These are phyloP conservation scores for Hydropotes inermis DNA, from an alignment of 2,113 vertebrate genomes.

Conservation along the genomic window DNA sequence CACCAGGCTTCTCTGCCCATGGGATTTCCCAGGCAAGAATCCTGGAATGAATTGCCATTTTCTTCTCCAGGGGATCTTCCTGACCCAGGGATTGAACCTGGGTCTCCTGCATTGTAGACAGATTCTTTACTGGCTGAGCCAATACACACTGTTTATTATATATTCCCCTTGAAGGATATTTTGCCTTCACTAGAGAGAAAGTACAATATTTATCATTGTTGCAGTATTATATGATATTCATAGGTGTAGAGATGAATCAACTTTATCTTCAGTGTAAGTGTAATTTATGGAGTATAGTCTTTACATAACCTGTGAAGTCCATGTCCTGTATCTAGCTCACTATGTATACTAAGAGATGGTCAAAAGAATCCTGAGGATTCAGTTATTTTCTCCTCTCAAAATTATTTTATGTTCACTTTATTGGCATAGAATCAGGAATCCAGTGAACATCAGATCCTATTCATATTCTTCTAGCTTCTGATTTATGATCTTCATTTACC, in stretches of 20 bases:
- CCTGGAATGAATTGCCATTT: background rate
- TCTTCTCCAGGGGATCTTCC: background rate
- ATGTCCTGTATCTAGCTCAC: background rate
- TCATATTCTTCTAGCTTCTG: background rate
- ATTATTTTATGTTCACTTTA: constrained; percentile 25
- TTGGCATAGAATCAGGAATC: background rate
- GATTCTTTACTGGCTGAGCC: background rate
- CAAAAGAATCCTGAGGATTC: background rate
- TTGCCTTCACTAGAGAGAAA: background rate
- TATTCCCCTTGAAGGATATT: background rate
- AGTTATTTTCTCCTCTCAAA: background rate
- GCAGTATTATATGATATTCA: background rate
- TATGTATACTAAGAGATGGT: background rate
- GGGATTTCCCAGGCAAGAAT: background rate
- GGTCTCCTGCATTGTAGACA: background rate
- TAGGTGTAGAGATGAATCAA: background rate
- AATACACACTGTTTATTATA: background rate
- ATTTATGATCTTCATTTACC: constrained; percentile 2
- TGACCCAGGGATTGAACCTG: background rate
- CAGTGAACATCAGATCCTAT: background rate
- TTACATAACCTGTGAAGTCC: background rate
- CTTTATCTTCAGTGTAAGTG: background rate
- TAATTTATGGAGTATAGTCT: background rate
- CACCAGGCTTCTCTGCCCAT: background rate
- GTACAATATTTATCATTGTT: background rate